Evolutionary conservation across 2,888 invertebrate genomes (phyloP).

Genomic region (Criorhina ranunculi): DNA sequence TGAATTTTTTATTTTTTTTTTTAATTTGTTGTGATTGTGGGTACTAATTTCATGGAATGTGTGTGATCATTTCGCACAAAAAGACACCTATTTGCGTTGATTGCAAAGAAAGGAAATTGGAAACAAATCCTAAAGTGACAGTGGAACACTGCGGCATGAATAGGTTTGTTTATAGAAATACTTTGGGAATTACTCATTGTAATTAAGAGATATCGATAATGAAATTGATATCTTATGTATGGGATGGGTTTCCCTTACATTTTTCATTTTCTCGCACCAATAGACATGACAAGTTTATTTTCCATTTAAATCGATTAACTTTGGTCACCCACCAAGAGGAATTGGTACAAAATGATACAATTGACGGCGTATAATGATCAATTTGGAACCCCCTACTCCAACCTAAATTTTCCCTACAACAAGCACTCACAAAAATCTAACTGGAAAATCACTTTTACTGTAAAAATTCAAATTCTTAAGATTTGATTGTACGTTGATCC

Average conservation of each 20-base stretch:
- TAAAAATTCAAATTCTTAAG: too few species aligned
- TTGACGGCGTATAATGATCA: too few species aligned
- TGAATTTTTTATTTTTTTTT: background rate
- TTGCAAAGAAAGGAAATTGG: constrained; percentile 39
- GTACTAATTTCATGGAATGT: constrained; percentile 11
- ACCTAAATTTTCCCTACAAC: too few species aligned
- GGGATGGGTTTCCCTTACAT: background rate
- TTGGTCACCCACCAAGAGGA: too few species aligned
- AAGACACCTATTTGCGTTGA: constrained; percentile 17
- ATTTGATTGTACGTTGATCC: too few species aligned
- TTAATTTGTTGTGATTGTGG: constrained; percentile 13
- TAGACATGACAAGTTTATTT: too few species aligned
- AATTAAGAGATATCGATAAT: background rate
- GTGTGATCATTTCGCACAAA: constrained; percentile 27
- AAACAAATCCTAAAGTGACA: constrained; percentile 18
- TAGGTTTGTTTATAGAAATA: constrained; percentile 2
- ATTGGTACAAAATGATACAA: too few species aligned
- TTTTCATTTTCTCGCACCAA: background rate
- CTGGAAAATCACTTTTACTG: too few species aligned
- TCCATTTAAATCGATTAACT: too few species aligned
- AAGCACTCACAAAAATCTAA: too few species aligned
- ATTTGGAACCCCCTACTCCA: too few species aligned
- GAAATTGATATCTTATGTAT: background rate
- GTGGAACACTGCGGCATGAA: constrained; percentile 16
- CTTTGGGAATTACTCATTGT: constrained; percentile 15